Evolutionary conservation across 2,888 invertebrate genomes (phyloP).

Genomic region (Orthosia gracilis): DNA sequence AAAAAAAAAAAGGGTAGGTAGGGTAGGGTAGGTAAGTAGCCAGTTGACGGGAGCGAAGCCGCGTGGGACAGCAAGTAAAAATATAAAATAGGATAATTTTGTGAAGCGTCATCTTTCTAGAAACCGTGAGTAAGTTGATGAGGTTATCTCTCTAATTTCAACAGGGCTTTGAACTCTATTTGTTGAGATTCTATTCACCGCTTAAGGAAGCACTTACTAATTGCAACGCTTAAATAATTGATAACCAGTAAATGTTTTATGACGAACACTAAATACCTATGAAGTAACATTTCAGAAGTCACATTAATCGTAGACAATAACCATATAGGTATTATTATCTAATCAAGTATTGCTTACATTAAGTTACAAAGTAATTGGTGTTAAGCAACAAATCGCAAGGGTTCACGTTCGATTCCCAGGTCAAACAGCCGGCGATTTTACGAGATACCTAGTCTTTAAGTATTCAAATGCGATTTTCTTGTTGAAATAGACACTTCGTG

Average conservation of each 20-base stretch:
- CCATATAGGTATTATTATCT: conserved; percentile 8
- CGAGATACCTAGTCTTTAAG: conserved; percentile 44
- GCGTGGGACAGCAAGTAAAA: no score
- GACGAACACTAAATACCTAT: neutral
- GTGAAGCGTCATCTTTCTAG: no score
- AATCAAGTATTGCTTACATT: conserved; percentile 47
- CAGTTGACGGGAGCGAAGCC: no score
- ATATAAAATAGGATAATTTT: no score
- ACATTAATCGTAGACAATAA: conserved; percentile 43
- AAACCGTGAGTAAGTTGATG: no score
- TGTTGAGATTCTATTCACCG: no score
- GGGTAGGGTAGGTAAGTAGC: no score
- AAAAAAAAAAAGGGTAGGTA: no score
- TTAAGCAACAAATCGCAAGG: conserved; percentile 68
- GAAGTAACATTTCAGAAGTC: neutral
- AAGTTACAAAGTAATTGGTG: conserved; percentile 57
- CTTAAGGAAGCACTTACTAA: no score
- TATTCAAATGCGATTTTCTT: conserved; percentile 47
- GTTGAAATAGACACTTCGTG: conserved; percentile 25
- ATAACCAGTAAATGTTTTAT: neutral
- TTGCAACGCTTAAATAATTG: neutral
- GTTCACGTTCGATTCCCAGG: conserved; percentile 69
- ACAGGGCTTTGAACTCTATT: no score
- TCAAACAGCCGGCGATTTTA: conserved; percentile 50
- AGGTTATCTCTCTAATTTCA: no score